A percentile compares a stretch with the other conserved stretches of the same genome.
phyloP scores from a whole-genome alignment of 2,113 vertebrate genomes.

The Zapornia atra region DNA sequence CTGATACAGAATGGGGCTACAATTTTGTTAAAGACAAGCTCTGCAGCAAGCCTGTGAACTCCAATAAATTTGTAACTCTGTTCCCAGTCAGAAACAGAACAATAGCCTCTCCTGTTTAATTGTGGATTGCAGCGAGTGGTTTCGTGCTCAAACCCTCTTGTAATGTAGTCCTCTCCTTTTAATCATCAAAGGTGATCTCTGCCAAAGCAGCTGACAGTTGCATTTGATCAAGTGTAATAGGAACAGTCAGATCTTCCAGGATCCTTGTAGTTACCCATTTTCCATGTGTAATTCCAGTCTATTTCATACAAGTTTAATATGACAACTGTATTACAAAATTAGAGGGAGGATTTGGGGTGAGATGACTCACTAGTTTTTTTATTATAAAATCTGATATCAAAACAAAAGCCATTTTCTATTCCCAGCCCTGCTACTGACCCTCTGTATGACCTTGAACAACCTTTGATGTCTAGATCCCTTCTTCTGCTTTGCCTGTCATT shows the following conservation, averaged over 20 bases:
- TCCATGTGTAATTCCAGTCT: conserved; percentile 66
- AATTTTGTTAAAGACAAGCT: conserved; percentile 59
- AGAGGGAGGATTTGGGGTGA: conserved; percentile 39
- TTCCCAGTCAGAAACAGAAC: conserved; percentile 66
- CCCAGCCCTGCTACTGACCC: background rate
- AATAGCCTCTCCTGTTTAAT: conserved; percentile 62
- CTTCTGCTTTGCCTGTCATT: background rate
- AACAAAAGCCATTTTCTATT: conserved; percentile 10
- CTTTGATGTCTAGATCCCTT: conserved; percentile 18
- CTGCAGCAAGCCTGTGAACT: conserved; percentile 61
- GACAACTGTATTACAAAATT: conserved; percentile 71
- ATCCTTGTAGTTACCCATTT: conserved; percentile 68
- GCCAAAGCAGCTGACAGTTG: conserved; percentile 43
- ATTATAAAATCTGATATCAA: conserved; percentile 25
- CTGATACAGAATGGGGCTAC: conserved; percentile 52
- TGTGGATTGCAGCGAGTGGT: conserved; percentile 27
- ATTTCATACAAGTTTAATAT: conserved; percentile 65
- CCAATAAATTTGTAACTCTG: conserved; percentile 52
- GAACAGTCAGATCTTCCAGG: conserved; percentile 65
- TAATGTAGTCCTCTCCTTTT: conserved; percentile 70
- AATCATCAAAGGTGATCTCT: conserved; percentile 67
- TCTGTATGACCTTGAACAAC: conserved; percentile 17
- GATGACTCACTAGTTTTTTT: conserved; percentile 19
- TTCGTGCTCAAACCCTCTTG: conserved; percentile 31
- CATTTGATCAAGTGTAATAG: conserved; percentile 63